Evolutionary conservation across 2,888 invertebrate genomes (phyloP).

Genomic region (Junonia oenone): DNA sequence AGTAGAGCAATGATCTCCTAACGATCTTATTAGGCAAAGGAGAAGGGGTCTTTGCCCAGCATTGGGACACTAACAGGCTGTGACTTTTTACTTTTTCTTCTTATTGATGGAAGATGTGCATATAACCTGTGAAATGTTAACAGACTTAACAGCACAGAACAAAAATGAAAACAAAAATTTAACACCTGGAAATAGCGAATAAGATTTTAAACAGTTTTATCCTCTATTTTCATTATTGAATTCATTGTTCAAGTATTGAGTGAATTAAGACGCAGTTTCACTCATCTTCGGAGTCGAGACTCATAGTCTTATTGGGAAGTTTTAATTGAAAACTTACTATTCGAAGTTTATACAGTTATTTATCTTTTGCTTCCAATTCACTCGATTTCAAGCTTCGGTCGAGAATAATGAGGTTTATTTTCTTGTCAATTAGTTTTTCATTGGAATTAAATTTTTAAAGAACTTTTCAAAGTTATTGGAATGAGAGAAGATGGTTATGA

Average conservation of each 20-base stretch:
- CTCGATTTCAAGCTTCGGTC: neutral
- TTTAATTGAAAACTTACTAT: conserved; percentile 20
- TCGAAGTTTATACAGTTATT: conserved; percentile 18
- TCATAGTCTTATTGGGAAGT: conserved; percentile 12
- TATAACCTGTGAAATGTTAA: no score
- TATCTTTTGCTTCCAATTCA: conserved; percentile 8
- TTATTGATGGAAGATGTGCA: no score
- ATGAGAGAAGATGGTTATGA: no score
- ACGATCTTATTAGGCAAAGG: no score
- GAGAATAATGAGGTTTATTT: neutral
- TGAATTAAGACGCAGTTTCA: neutral
- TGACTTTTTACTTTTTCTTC: no score
- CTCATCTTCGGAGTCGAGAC: conserved; percentile 2
- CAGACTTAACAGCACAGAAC: no score
- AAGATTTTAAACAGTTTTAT: neutral
- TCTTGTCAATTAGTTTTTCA: neutral
- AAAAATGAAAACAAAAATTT: no score
- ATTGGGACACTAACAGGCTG: no score
- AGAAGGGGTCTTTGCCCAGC: no score
- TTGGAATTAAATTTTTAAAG: neutral
- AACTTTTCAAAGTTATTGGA: no score
- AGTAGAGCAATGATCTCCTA: no score
- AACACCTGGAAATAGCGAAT: neutral
- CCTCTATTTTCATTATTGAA: neutral
- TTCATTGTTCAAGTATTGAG: neutral